Percentiles rank a stretch among this genome's conserved stretches.
These are phyloP conservation scores for Andrena marginata DNA, from an alignment of 2,888 invertebrate species.

Conservation along the genomic window DNA sequence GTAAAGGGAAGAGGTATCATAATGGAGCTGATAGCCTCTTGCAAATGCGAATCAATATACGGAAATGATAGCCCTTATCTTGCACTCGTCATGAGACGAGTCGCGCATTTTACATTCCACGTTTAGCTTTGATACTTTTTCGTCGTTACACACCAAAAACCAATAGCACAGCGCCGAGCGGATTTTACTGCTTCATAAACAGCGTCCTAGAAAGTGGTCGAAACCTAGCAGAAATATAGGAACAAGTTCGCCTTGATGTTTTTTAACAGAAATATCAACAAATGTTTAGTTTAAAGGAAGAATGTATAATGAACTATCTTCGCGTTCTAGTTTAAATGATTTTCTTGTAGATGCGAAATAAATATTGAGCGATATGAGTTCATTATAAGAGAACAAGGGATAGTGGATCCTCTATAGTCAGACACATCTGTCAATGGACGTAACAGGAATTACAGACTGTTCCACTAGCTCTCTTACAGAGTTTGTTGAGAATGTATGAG, in stretches of 20 bases:
- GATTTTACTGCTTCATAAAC: not conserved
- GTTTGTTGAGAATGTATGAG: too few relatives aligned
- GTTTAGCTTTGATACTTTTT: conserved; percentile 11
- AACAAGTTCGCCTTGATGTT: not conserved
- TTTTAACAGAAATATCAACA: not conserved
- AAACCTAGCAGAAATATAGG: not conserved
- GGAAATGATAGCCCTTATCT: conserved; percentile 57
- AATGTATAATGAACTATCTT: not conserved
- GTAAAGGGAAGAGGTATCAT: conserved; percentile 27
- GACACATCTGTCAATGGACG: too few relatives aligned
- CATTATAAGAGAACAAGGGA: not conserved
- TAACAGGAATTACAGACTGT: too few relatives aligned
- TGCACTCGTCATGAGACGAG: conserved; percentile 29
- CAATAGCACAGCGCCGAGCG: not conserved
- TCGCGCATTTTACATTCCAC: conserved; percentile 14
- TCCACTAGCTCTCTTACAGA: too few relatives aligned
- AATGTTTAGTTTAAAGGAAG: not conserved
- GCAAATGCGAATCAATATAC: conserved; percentile 55
- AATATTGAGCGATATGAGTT: not conserved
- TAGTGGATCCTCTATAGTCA: not conserved
- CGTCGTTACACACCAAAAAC: not conserved
- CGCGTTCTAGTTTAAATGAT: not conserved
- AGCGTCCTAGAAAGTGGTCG: not conserved
- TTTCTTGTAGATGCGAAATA: not conserved
- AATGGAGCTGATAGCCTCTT: conserved; percentile 36